phyloP scores from a whole-genome alignment of 2,797 vertebrate genomes.

The Neosilurus mollespiculum region DNA sequence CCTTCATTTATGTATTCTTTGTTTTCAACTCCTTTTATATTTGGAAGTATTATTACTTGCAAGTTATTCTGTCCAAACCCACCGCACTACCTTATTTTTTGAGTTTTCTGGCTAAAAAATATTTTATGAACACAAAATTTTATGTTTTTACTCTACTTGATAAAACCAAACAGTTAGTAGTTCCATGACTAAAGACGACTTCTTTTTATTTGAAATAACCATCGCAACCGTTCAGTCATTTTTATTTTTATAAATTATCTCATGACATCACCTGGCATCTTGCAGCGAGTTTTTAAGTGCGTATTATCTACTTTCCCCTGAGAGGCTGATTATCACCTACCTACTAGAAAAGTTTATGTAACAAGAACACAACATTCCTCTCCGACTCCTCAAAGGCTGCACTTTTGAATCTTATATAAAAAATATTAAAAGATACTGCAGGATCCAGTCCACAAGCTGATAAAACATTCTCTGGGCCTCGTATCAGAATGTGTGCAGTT shows the following conservation, averaged over 20 bases:
- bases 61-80: background rate
- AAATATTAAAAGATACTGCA: background rate
- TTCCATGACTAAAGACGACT: background rate
- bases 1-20: background rate
- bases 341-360: background rate
- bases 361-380: background rate
- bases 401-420: background rate
- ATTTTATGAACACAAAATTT: background rate
- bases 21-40: background rate
- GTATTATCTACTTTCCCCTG: background rate
- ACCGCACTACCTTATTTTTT: background rate
- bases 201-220: background rate
- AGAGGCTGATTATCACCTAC: background rate
- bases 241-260: background rate
- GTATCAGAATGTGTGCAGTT: background rate
- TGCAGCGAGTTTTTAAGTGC: background rate
- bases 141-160: background rate
- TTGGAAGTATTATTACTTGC: background rate
- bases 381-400: background rate
- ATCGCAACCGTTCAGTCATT: background rate
- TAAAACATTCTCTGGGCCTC: background rate
- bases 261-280: background rate
- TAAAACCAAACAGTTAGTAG: too few relatives aligned
- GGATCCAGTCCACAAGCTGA: background rate
- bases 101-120: background rate